phyloP scores from a whole-genome alignment of 2,797 vertebrate genomes.

The Sitta carolinensis region DNA sequence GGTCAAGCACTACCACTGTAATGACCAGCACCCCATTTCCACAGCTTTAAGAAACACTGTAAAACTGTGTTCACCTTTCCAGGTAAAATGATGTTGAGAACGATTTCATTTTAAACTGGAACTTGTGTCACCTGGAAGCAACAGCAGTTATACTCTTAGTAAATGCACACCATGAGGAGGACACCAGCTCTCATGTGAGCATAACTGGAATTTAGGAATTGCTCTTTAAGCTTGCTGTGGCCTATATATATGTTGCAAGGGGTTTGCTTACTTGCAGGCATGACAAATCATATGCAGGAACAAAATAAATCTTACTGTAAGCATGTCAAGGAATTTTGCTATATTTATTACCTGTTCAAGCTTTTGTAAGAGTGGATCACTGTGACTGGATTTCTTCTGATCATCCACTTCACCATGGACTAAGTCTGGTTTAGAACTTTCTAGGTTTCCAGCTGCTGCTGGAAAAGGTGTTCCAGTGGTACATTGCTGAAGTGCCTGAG shows the following conservation, averaged over 20 bases:
- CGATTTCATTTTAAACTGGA: not conserved
- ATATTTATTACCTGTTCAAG: conserved; percentile 85
- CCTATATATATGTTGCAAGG: not conserved
- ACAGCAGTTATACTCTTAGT: not conserved
- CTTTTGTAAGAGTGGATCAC: conserved; percentile 80
- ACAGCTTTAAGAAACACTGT: not conserved
- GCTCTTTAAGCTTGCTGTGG: not conserved
- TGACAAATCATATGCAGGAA: not conserved
- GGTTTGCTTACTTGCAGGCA: not conserved
- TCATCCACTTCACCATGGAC: not conserved
- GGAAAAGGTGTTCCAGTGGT: conserved; percentile 4
- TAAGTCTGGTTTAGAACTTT: conserved; percentile 21
- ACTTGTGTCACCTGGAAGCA: not conserved
- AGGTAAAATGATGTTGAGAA: not conserved
- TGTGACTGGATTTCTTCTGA: conserved; percentile 51
- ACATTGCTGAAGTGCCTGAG: not conserved
- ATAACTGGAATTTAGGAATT: not conserved
- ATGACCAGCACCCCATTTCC: not conserved
- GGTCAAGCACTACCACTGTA: not conserved
- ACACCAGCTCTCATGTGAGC: not conserved
- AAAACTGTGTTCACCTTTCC: not conserved
- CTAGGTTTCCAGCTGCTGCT: not conserved
- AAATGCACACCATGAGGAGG: not conserved
- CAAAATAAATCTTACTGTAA: not conserved
- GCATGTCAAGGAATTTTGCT: not conserved